A percentile compares a stretch with the other conserved stretches of the same genome.
Evolutionary conservation across 1,140 invertebrate species (phyloP).

Genomic region (Drosophila orena): DNA sequence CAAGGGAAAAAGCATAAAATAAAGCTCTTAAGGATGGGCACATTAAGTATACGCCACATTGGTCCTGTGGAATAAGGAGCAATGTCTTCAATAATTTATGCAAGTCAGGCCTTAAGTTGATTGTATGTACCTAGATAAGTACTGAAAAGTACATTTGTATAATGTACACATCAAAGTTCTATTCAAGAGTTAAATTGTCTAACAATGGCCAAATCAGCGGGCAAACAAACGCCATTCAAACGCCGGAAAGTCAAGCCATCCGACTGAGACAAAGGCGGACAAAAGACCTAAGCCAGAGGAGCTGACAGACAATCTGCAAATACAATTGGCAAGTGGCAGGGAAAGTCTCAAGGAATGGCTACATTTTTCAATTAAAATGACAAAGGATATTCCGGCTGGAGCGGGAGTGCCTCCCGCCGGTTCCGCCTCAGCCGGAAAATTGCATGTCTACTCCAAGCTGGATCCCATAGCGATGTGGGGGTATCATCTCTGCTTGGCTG

Average conservation of each 20-base stretch:
- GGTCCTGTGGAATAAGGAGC: no score
- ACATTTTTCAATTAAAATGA: slow-evolving; percentile 75
- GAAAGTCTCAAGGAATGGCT: slow-evolving; percentile 14
- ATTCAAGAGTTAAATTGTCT: slow-evolving; percentile 15
- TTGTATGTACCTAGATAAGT: neutral
- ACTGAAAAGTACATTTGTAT: neutral
- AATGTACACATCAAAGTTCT: neutral
- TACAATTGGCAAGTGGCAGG: slow-evolving; percentile 32
- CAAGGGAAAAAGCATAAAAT: neutral
- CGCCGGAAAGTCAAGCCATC: slow-evolving; percentile 13
- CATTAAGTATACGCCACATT: slow-evolving; percentile 23
- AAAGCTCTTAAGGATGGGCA: neutral
- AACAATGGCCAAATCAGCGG: slow-evolving; percentile 38
- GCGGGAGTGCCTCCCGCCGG: neutral
- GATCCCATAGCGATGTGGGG: slow-evolving; percentile 4
- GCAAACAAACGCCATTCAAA: slow-evolving; percentile 43
- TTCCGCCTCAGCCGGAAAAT: slow-evolving; percentile 53
- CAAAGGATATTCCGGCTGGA: slow-evolving; percentile 39
- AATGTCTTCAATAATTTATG: slow-evolving; percentile 24
- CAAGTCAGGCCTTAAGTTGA: slow-evolving; percentile 5
- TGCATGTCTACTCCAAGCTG: slow-evolving; percentile 40
- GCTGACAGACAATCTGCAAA: slow-evolving; percentile 37
- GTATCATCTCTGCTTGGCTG: slow-evolving; percentile 1
- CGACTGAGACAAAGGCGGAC: slow-evolving; percentile 38
- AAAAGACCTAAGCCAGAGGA: slow-evolving; percentile 31